Evolutionary conservation across 1,140 invertebrate genomes (phyloP), one percentile per base, ranked within the genome.

Genomic region (Hypothenemus hampei): DNA sequence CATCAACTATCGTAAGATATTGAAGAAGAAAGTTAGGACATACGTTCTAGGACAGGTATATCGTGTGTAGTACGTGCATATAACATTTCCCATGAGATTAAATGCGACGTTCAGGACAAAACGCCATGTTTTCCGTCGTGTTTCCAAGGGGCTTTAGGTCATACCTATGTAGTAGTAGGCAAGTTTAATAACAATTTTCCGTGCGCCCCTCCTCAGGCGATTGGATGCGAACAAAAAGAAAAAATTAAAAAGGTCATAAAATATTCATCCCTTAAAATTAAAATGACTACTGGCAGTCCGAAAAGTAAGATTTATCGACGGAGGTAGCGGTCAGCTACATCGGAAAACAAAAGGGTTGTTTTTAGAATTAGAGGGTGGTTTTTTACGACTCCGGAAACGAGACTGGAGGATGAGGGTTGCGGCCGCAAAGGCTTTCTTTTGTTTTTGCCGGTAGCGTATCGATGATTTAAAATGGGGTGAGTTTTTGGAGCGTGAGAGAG

Each of bases 311-410:
- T 54, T 54, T 54, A 54, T 54, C 52, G 52, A 54, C 40, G 43
- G 22, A 54, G 44, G 22, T 39, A 39, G 52, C 43, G 52, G 52
- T 54, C 52, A 54, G 50, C 52, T 35, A 31, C 52, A 47, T 54
- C 43, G 52, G 43, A 54, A 54, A 54, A 54, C 52, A 54, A 54
- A 54, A 54, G 52, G 52, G 52, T 54, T 54, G 52, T 54, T 54
- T 54, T 54, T 47, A 46, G 52, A 54, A 54, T 54, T 54, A 54
- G 52, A 16, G 52, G 52, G 52, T 35, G 52, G 52, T 46, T 54
- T 54, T 54, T 54, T 54, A 54, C 52, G 43, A 46, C 43, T 35
- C 40, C 50, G 40, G 50, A 45, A 53, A 53, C 31, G 37, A n/a
- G n/a, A 24, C 50, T 20, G 41, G 50, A 41, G 52, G 43, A 54